Percentiles rank a stretch among this genome's conserved stretches.
phyloP scores from a whole-genome alignment of 1,140 invertebrate genomes.

The Danaus melanippus region DNA sequence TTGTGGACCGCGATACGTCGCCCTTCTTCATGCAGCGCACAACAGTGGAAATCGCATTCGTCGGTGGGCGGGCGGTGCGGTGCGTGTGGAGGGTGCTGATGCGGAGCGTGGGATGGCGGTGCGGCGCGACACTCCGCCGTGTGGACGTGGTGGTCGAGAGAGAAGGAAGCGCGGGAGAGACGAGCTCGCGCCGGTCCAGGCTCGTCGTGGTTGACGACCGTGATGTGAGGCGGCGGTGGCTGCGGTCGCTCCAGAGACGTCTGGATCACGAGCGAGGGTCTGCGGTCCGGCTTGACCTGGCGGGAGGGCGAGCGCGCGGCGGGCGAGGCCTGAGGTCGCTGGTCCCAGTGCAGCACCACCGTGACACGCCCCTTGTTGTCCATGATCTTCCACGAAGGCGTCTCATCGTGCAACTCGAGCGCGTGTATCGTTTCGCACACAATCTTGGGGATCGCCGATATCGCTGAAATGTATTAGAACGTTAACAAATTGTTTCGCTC shows the following conservation, averaged over 20 bases:
- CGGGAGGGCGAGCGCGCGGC: conserved; percentile 76
- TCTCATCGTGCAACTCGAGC: conserved; percentile 93
- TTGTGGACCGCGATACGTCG: conserved; percentile 92
- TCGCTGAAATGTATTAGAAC: conserved; percentile 76
- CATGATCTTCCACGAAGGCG: conserved; percentile 97
- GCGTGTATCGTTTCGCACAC: conserved; percentile 96
- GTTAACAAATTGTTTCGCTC: background rate
- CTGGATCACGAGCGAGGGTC: conserved; percentile 82
- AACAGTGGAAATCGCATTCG: conserved; percentile 96
- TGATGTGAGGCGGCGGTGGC: conserved; percentile 83
- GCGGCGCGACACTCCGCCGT: conserved; percentile 87
- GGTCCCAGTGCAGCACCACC: conserved; percentile 94
- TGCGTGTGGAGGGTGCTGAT: conserved; percentile 38
- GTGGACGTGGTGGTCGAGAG: conserved; percentile 86
- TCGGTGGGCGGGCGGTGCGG: conserved; percentile 69
- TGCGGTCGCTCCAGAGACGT: conserved; percentile 81
- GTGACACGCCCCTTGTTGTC: conserved; percentile 95
- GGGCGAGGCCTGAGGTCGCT: conserved; percentile 77
- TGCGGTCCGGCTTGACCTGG: conserved; percentile 73
- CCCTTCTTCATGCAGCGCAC: conserved; percentile 92
- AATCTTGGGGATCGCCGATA: conserved; percentile 95
- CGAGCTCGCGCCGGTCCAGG: conserved; percentile 71
- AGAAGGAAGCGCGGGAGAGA: conserved; percentile 77
- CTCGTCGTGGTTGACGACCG: conserved; percentile 91
- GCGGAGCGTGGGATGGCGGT: conserved; percentile 72